Evolutionary conservation across 2,888 invertebrate species (phyloP).

Genomic region (Cheilosia scutellata): DNA sequence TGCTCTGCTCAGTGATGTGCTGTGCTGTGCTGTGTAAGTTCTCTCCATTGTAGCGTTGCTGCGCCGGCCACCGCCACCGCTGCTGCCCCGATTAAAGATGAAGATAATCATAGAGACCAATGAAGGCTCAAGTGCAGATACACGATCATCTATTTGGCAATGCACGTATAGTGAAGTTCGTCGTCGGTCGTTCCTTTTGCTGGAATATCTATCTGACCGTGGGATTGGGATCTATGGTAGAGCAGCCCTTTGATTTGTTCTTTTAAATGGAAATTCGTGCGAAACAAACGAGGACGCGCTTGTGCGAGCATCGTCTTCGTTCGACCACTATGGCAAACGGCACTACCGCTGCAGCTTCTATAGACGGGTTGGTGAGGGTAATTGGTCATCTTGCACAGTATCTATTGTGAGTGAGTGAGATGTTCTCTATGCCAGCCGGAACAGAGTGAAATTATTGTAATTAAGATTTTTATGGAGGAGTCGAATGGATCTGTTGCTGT

Average conservation of each 20-base stretch:
- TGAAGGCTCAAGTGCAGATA: slow-evolving; percentile 71
- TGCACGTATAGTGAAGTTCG: slow-evolving; percentile 52
- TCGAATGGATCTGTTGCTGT: slow-evolving; percentile 44
- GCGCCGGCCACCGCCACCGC: not conserved
- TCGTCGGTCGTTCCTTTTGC: slow-evolving; percentile 23
- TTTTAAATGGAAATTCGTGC: slow-evolving; percentile 76
- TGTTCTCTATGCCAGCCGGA: slow-evolving; percentile 61
- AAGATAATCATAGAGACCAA: slow-evolving; percentile 69
- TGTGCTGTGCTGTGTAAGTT: slow-evolving; percentile 11
- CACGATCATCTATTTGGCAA: slow-evolving; percentile 74
- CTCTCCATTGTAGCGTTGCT: slow-evolving; percentile 20
- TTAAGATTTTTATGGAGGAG: slow-evolving; percentile 68
- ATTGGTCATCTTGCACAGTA: slow-evolving; percentile 60
- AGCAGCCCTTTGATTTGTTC: slow-evolving; percentile 75
- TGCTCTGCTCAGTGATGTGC: slow-evolving; percentile 22
- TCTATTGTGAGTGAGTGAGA: slow-evolving; percentile 66
- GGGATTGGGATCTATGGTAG: slow-evolving; percentile 72
- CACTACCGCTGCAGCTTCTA: no score
- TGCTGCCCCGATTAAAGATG: slow-evolving; percentile 46
- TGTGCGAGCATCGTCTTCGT: slow-evolving; percentile 52
- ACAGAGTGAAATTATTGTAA: slow-evolving; percentile 69
- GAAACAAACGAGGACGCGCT: slow-evolving; percentile 75
- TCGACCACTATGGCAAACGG: slow-evolving; percentile 16
- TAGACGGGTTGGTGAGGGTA: slow-evolving; percentile 30
- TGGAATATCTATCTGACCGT: slow-evolving; percentile 68